These are phyloP conservation scores for Oligia latruncula DNA, from an alignment of 2,888 invertebrate species.

Conservation along the genomic window DNA sequence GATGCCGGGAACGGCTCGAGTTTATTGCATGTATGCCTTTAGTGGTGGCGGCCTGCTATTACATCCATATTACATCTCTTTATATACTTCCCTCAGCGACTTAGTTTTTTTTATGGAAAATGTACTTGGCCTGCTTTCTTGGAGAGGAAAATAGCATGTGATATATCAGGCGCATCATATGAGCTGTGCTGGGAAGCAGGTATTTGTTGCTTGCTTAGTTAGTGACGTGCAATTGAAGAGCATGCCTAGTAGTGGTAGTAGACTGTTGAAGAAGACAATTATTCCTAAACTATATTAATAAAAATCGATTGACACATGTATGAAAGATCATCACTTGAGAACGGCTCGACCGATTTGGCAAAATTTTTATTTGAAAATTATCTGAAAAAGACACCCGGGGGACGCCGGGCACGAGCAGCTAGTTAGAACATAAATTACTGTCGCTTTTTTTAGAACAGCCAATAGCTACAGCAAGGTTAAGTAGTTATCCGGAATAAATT, in stretches of 20 bases:
- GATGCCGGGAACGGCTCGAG: conserved; percentile 47
- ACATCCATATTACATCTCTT: conserved; percentile 52
- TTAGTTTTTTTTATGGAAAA: conserved; percentile 35
- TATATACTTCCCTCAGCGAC: conserved; percentile 53
- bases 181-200: neutral
- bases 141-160: neutral
- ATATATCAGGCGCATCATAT: neutral
- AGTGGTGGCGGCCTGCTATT: conserved; percentile 45
- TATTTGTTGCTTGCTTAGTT: neutral
- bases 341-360: neutral
- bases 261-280: neutral
- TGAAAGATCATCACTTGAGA: neutral
- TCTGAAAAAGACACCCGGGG: neutral
- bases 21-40: conserved; percentile 64
- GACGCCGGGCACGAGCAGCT: neutral
- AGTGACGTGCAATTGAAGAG: neutral
- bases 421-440: neutral
- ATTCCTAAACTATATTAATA: neutral
- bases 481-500: neutral
- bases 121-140: conserved; percentile 28
- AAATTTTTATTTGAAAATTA: no score
- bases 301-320: neutral
- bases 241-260: neutral
- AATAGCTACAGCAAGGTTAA: neutral
- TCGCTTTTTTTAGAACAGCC: neutral